Conservation (phyloP, 2,888 invertebrate genomes). For the Agrilus biguttatus region DNA sequence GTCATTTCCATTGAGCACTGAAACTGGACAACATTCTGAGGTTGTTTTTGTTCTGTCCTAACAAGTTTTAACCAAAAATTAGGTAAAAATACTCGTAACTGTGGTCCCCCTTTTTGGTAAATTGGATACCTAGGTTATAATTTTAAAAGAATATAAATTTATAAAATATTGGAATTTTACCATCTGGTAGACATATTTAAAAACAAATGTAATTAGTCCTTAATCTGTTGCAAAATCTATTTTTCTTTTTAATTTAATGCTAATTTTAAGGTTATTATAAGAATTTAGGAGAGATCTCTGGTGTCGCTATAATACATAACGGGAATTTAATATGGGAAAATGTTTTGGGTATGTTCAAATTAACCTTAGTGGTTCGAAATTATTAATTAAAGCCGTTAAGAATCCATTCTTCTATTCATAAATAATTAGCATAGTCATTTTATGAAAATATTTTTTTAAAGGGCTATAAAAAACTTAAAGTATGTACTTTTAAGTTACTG, state of each 20-base stretch:
- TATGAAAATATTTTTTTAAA: too few relatives aligned
- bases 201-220: neutral
- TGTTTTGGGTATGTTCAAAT: too few relatives aligned
- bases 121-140: constrained; percentile 63
- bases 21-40: constrained; percentile 74
- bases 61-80: constrained; percentile 96
- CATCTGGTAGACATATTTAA: constrained; percentile 14
- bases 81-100: constrained; percentile 80
- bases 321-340: too few relatives aligned
- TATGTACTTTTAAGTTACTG: too few relatives aligned
- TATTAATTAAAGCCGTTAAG: too few relatives aligned
- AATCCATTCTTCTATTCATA: too few relatives aligned
- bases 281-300: too few relatives aligned
- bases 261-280: too few relatives aligned
- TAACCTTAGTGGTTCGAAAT: too few relatives aligned
- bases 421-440: too few relatives aligned
- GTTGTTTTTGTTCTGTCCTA: constrained; percentile 47
- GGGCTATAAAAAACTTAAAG: too few relatives aligned
- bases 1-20: constrained; percentile 93
- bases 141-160: neutral
- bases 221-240: neutral
- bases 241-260: neutral
- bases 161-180: constrained; percentile 5
- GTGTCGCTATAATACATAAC: too few relatives aligned
- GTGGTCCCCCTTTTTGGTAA: constrained; percentile 88